Evolutionary conservation across 2,113 vertebrate species (phyloP), one percentile per base, ranked within the genome.

Genomic region (Cheilinus undulatus): DNA sequence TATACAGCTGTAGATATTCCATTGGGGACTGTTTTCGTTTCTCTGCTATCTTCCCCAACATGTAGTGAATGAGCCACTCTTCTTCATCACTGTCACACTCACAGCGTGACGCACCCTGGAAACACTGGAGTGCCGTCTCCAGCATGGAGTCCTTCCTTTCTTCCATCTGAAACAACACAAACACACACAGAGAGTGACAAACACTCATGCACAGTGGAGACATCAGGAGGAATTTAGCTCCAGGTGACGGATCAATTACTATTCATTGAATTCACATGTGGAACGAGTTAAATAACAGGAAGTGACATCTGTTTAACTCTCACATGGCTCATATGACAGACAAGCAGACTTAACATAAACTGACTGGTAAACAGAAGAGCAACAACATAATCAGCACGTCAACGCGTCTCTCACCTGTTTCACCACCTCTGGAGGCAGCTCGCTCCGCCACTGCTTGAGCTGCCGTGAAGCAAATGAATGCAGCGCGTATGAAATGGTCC

Each of bases 1-100:
- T 95, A 89, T 97, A 99, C 66, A 99, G 95, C 58, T 92, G 90
- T 80, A 99, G 91, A 86, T 96, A 99, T 23, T 96, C 92, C 1
- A 91, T 82, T 0, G 97, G 95, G 0, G 95, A 83, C 58, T 95
- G 91, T 49, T 94, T 96, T 82, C 95, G 96, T 84, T 99, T 99
- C 93, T 98, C 98, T 0, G 96, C 95, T 9, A 99, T 97, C 93
- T 99, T 99, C n/a, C 95, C 98, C 83, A 99, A 93, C 98, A 99
- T 99, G 92, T 99, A 99, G 79, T 99, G 97, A 73, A 99, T 98
- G 20, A 99, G 96, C 98, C 98, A 99, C 88, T 99, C 98, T 78
- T 99, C 98, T 78, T 99, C 97, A 0, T 98, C 97, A 0, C 97
- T 96, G 0, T 97, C 96, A 0, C 96, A 96, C 84, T 97, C 97